These are phyloP conservation scores for Mus minutoides DNA, from an alignment of 2,797 vertebrate genomes.

Conservation along the genomic window DNA sequence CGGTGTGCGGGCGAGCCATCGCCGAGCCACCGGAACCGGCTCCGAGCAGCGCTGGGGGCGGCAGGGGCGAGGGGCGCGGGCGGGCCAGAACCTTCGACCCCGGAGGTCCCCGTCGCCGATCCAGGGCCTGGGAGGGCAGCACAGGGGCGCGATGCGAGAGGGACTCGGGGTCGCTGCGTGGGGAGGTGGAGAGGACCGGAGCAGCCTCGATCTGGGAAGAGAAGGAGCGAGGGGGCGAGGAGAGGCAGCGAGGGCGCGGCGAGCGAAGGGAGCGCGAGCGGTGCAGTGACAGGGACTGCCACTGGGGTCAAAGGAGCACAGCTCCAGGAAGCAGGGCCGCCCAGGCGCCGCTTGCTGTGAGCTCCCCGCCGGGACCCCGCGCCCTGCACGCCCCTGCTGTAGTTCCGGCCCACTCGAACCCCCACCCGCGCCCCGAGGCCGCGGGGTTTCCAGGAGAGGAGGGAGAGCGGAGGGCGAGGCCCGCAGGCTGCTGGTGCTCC, in stretches of 20 bases:
- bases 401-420: constrained; percentile 78
- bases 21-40: constrained; percentile 86
- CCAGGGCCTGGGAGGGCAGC: constrained; percentile 80
- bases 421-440: constrained; percentile 58
- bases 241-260: constrained; percentile 76
- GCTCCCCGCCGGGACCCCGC: constrained; percentile 78
- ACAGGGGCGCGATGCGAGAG: constrained; percentile 78
- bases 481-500: constrained; percentile 68
- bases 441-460: constrained; percentile 77
- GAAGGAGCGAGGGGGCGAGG: constrained; percentile 71
- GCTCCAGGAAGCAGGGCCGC: constrained; percentile 89
- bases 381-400: constrained; percentile 82
- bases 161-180: constrained; percentile 56
- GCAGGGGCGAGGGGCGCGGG: constrained; percentile 86
- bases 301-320: constrained; percentile 90
- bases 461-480: constrained; percentile 88
- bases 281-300: constrained; percentile 92
- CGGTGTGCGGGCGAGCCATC: constrained; percentile 91
- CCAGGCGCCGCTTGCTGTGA: constrained; percentile 79
- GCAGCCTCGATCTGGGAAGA: constrained; percentile 85
- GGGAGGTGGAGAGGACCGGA: constrained; percentile 76
- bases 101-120: constrained; percentile 88
- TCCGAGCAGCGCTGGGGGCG: constrained; percentile 67
- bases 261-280: constrained; percentile 84
- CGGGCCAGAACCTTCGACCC: constrained; percentile 97